phyloP scores from a whole-genome alignment of 2,113 vertebrate genomes.

The Eulemur macaco region DNA sequence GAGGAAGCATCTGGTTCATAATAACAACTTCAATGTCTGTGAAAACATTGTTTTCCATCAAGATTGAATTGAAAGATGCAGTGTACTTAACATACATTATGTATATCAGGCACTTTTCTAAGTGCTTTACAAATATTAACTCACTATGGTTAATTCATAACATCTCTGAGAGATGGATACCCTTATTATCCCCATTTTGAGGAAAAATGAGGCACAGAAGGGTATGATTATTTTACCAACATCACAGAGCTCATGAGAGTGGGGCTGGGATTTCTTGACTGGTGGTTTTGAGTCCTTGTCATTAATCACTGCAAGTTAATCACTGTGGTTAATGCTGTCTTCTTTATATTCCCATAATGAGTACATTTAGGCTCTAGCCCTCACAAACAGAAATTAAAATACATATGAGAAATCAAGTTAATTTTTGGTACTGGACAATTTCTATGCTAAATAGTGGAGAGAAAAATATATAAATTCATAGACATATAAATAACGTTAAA shows the following conservation, averaged over 20 bases:
- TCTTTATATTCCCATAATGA: background rate
- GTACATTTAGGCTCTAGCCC: background rate
- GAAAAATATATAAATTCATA: slow-evolving; percentile 4
- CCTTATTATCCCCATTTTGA: background rate
- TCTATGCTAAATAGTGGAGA: background rate
- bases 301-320: slow-evolving; percentile 11
- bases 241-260: background rate
- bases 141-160: slow-evolving; percentile 38
- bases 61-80: background rate
- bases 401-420: background rate
- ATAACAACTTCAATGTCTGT: background rate
- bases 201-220: background rate
- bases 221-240: background rate
- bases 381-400: slow-evolving; percentile 24
- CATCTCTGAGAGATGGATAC: background rate
- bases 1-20: background rate
- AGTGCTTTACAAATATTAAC: slow-evolving; percentile 8
- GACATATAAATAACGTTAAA: background rate
- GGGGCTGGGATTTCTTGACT: background rate
- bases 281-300: background rate
- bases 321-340: background rate
- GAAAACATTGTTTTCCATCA: background rate
- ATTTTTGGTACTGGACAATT: background rate
- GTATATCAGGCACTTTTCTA: background rate
- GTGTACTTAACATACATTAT: background rate